Percentiles rank a stretch among this genome's conserved stretches.
Conservation (phyloP, 2,113 vertebrate species). For the Microtus ochrogaster region DNA sequence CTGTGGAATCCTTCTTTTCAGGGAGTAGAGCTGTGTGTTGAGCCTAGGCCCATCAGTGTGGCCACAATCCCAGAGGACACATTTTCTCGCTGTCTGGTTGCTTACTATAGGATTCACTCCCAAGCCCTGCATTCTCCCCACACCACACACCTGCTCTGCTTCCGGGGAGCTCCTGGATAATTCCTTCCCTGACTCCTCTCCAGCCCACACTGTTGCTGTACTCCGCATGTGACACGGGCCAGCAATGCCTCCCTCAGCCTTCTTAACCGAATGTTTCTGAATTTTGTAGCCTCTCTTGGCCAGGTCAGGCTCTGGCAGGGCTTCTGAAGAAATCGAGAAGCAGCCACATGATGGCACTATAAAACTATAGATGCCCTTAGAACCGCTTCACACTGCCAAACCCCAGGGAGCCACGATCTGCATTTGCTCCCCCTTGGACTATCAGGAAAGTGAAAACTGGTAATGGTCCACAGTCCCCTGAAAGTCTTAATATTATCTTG, state of each 20-base stretch:
- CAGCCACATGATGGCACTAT: constrained; percentile 85
- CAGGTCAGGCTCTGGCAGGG: not conserved
- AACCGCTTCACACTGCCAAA: not conserved
- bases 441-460: constrained; percentile 48
- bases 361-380: constrained; percentile 34
- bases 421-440: constrained; percentile 16
- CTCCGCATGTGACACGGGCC: not conserved
- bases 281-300: not conserved
- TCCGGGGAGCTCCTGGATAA: not conserved
- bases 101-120: not conserved
- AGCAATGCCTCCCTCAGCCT: not conserved
- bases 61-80: not conserved
- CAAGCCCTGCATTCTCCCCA: not conserved
- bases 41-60: not conserved
- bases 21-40: not conserved
- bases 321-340: not conserved
- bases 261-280: not conserved
- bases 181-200: not conserved
- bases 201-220: not conserved
- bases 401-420: not conserved
- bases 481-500: constrained; percentile 40
- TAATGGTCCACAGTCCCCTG: constrained; percentile 2
- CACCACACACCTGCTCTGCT: not conserved
- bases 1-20: not conserved
- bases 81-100: not conserved